Percentiles rank a stretch among this genome's conserved stretches.
These are phyloP conservation scores for Microplitis mediator DNA, from an alignment of 1,140 invertebrate genomes.

Conservation along the genomic window DNA sequence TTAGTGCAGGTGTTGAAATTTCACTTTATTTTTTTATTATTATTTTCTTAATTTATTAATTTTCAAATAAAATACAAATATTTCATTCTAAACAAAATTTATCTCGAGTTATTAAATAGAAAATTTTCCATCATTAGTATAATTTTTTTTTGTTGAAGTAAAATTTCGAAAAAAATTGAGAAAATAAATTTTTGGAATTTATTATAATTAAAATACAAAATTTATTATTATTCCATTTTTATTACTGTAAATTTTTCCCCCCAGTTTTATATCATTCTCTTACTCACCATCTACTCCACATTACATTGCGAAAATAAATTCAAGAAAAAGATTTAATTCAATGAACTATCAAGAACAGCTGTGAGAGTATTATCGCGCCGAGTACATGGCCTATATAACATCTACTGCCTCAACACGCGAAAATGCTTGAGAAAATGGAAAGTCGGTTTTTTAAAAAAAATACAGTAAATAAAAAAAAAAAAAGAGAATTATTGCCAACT, in stretches of 20 bases:
- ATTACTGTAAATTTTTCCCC: background rate
- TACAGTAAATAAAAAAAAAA: background rate
- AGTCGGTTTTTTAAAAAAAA: background rate
- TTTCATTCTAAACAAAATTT: too few relatives aligned
- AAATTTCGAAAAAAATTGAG: too few relatives aligned
- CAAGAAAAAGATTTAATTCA: slow-evolving; percentile 38
- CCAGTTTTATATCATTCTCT: background rate
- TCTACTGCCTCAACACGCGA: slow-evolving; percentile 10
- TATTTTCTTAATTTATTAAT: too few relatives aligned
- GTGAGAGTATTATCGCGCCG: slow-evolving; percentile 15
- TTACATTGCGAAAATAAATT: background rate
- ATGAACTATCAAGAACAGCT: slow-evolving; percentile 46
- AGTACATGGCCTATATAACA: slow-evolving; percentile 8
- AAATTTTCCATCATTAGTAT: too few relatives aligned
- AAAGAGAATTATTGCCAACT: too few relatives aligned
- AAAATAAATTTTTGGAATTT: too few relatives aligned
- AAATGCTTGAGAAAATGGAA: slow-evolving; percentile 5
- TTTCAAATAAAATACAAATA: too few relatives aligned
- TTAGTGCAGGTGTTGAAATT: too few relatives aligned
- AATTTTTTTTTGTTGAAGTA: too few relatives aligned
- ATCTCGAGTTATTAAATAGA: too few relatives aligned
- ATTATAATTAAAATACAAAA: background rate
- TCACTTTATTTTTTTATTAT: too few relatives aligned
- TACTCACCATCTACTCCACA: background rate
- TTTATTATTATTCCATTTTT: too few relatives aligned